These are phyloP conservation scores for Phragmatobia fuliginosa DNA, from an alignment of 2,888 invertebrate species.

Conservation along the genomic window DNA sequence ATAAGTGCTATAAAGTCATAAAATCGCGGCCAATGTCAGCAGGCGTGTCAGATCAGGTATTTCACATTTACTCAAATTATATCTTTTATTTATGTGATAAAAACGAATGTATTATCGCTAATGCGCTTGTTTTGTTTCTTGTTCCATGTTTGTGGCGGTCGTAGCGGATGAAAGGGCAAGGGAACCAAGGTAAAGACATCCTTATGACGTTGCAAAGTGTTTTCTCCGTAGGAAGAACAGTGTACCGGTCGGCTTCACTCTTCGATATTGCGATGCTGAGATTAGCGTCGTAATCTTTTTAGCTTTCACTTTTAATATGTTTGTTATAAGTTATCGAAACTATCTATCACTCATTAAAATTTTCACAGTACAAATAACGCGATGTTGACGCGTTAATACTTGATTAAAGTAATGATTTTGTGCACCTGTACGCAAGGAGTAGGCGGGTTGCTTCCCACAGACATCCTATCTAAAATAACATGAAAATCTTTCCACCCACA, in stretches of 20 bases:
- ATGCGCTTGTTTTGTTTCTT: conserved; percentile 75
- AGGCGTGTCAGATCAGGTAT: conserved; percentile 96
- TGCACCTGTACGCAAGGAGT: conserved; percentile 36
- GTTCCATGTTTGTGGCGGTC: conserved; percentile 85
- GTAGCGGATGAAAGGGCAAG: conserved; percentile 95
- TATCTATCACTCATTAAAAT: neutral
- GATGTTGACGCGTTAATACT: conserved; percentile 10
- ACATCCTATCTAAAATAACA: conserved; percentile 42
- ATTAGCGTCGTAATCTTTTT: conserved; percentile 60
- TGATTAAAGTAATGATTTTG: conserved; percentile 22
- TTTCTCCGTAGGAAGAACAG: conserved; percentile 73
- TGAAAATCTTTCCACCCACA: conserved; percentile 55
- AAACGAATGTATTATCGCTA: conserved; percentile 52
- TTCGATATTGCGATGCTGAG: conserved; percentile 60
- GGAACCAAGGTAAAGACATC: conserved; percentile 90
- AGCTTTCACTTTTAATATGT: conserved; percentile 63
- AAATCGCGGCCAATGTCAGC: conserved; percentile 94
- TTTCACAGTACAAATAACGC: conserved; percentile 3
- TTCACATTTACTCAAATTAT: conserved; percentile 71
- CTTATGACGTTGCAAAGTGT: conserved; percentile 84
- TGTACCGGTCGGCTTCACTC: conserved; percentile 77
- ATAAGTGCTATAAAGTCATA: conserved; percentile 83
- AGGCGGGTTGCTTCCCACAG: conserved; percentile 45
- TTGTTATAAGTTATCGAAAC: conserved; percentile 22
- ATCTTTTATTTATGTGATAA: conserved; percentile 56